These are phyloP conservation scores for Cheracebus regulus DNA, from an alignment of 2,797 vertebrate genomes.

Conservation along the genomic window DNA sequence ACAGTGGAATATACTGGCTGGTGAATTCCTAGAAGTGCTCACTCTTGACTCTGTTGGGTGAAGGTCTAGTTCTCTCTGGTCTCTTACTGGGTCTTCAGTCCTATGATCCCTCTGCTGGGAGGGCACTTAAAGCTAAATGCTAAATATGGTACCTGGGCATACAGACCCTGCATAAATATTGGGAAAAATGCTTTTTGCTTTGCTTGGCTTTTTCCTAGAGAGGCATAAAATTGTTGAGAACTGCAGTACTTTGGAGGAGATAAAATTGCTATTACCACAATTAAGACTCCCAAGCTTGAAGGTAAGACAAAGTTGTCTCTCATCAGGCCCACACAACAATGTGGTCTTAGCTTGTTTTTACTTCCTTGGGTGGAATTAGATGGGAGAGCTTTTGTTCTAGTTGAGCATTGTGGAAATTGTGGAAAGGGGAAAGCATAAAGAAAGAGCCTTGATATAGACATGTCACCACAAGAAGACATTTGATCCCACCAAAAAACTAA, in stretches of 20 bases:
- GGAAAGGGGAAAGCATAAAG: not conserved
- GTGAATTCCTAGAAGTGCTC: not conserved
- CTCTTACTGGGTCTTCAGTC: not conserved
- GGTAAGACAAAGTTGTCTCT: not conserved
- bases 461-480: not conserved
- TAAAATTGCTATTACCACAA: not conserved
- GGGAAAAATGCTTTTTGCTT: not conserved
- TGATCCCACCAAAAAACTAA: not conserved
- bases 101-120: not conserved
- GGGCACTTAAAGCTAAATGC: not conserved
- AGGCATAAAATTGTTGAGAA: not conserved
- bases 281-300: not conserved
- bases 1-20: not conserved
- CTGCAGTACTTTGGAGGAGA: not conserved
- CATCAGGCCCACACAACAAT: not conserved
- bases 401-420: not conserved
- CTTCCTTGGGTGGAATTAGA: not conserved
- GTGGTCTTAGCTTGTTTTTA: not conserved
- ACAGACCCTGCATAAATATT: not conserved
- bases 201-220: not conserved
- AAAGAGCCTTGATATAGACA: not conserved
- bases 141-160: not conserved
- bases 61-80: not conserved
- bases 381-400: not conserved
- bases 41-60: fast-evolving